Evolutionary conservation across 2,888 invertebrate genomes (phyloP).

Genomic region (Stenichneumon culpator): DNA sequence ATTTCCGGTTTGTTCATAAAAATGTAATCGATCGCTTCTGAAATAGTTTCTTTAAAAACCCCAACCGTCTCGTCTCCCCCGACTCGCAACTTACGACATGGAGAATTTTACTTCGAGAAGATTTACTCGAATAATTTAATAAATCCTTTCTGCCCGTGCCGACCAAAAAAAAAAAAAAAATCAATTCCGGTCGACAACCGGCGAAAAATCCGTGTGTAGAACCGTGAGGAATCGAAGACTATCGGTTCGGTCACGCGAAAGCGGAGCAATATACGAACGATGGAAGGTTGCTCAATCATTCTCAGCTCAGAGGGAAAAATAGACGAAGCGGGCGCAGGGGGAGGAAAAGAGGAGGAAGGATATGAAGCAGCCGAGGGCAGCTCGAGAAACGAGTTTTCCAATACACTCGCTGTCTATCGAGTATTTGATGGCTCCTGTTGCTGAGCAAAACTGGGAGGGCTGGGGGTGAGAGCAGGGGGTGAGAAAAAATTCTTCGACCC

Average conservation of each 20-base stretch:
- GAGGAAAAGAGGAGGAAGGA: not conserved
- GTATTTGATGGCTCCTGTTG: slow-evolving; percentile 57
- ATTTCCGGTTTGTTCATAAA: too few relatives aligned
- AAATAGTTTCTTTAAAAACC: too few relatives aligned
- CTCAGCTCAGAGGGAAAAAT: slow-evolving; percentile 73
- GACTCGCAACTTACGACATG: too few relatives aligned
- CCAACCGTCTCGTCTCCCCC: too few relatives aligned
- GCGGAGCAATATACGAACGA: slow-evolving; percentile 51
- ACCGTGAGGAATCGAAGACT: not conserved
- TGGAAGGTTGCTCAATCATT: slow-evolving; percentile 80
- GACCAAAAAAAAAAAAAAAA: not conserved
- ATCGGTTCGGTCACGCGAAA: slow-evolving; percentile 28
- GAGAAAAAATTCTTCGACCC: slow-evolving; percentile 24
- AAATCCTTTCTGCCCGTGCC: not conserved
- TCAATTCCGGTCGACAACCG: too few relatives aligned
- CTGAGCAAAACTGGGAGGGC: slow-evolving; percentile 1
- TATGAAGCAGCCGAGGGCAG: slow-evolving; percentile 52
- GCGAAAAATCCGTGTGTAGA: not conserved
- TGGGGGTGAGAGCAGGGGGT: too few relatives aligned
- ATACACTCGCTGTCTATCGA: slow-evolving; percentile 64
- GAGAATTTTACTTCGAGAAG: not conserved
- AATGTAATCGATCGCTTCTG: too few relatives aligned
- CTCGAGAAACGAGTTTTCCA: slow-evolving; percentile 76
- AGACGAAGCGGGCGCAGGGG: slow-evolving; percentile 58
- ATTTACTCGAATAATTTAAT: not conserved